phyloP scores from a whole-genome alignment of 2,888 invertebrate genomes.

The Mechanitis messenoides region DNA sequence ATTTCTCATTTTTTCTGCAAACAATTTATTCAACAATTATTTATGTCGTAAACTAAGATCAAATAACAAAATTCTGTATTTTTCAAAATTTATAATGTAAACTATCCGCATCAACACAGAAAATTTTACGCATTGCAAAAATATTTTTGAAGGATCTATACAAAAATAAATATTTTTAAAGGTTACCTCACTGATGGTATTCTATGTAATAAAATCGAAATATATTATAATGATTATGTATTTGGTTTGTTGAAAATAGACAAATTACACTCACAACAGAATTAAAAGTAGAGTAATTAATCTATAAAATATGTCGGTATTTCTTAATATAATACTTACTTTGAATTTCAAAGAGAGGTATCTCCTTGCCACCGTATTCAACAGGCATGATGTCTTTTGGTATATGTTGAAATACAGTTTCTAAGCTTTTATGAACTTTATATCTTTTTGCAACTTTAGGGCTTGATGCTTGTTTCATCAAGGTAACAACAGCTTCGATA shows the following conservation, averaged over 20 bases:
- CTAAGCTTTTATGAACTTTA: slow-evolving; percentile 38
- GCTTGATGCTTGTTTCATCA: slow-evolving; percentile 46
- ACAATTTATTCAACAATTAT: not conserved
- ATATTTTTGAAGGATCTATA: too few species aligned
- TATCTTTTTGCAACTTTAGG: slow-evolving; percentile 45
- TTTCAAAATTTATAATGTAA: too few species aligned
- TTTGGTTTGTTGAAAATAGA: too few species aligned
- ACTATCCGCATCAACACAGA: too few species aligned
- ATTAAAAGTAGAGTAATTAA: not conserved
- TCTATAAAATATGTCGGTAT: not conserved
- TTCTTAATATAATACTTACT: slow-evolving; percentile 20
- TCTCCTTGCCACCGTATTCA: slow-evolving; percentile 44
- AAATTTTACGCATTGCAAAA: too few species aligned
- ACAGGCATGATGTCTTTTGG: slow-evolving; percentile 38
- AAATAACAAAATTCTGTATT: too few species aligned
- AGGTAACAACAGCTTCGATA: slow-evolving; percentile 36
- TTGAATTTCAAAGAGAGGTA: slow-evolving; percentile 27
- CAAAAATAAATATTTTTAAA: too few species aligned
- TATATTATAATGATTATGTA: too few species aligned
- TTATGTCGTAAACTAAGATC: too few species aligned
- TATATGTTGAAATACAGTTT: slow-evolving; percentile 36
- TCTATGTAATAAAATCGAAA: too few species aligned
- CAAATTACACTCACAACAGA: too few species aligned
- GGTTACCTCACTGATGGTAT: too few species aligned
- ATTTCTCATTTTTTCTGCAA: slow-evolving; percentile 21